Conservation (phyloP, 2,113 vertebrate genomes). For the Eonycteris spelaea region DNA sequence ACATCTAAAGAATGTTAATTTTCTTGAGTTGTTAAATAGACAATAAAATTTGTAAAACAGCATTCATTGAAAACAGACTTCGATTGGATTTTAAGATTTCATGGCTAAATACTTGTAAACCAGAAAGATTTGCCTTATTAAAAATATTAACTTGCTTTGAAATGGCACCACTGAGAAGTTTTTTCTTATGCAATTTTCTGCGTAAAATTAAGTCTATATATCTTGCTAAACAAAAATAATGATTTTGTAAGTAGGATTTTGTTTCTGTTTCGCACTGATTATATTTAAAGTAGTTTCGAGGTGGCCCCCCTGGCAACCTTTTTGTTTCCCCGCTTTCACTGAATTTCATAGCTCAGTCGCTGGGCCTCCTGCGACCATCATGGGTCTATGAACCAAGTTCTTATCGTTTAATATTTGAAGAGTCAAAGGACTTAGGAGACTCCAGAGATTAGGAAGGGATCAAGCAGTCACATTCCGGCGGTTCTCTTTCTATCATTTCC, state of each 20-base stretch:
- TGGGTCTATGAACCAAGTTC: not conserved
- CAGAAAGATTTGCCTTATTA: slow-evolving; percentile 66
- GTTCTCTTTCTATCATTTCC: slow-evolving; percentile 10
- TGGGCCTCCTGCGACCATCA: not conserved
- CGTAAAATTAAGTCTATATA: slow-evolving; percentile 55
- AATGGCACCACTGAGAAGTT: slow-evolving; percentile 40
- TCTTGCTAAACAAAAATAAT: slow-evolving; percentile 62
- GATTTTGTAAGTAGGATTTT: slow-evolving; percentile 48
- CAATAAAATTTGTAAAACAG: slow-evolving; percentile 44
- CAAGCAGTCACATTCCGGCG: not conserved
- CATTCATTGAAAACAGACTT: slow-evolving; percentile 45
- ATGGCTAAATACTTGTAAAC: slow-evolving; percentile 50
- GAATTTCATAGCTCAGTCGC: not conserved
- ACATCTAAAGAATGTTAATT: slow-evolving; percentile 46
- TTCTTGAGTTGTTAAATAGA: slow-evolving; percentile 42
- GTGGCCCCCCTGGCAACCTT: not conserved
- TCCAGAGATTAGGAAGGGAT: slow-evolving; percentile 9
- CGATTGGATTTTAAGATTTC: slow-evolving; percentile 56
- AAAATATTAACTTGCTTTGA: slow-evolving; percentile 69
- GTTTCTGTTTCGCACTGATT: slow-evolving; percentile 9
- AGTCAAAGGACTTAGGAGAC: slow-evolving; percentile 26
- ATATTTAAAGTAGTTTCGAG: not conserved
- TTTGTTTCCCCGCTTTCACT: not conserved
- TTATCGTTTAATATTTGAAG: slow-evolving; percentile 6
- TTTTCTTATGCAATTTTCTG: slow-evolving; percentile 63